Percentiles rank a stretch among this genome's conserved stretches.
Conservation (phyloP, 2,113 vertebrate genomes). For the Laterallus jamaicensis region DNA sequence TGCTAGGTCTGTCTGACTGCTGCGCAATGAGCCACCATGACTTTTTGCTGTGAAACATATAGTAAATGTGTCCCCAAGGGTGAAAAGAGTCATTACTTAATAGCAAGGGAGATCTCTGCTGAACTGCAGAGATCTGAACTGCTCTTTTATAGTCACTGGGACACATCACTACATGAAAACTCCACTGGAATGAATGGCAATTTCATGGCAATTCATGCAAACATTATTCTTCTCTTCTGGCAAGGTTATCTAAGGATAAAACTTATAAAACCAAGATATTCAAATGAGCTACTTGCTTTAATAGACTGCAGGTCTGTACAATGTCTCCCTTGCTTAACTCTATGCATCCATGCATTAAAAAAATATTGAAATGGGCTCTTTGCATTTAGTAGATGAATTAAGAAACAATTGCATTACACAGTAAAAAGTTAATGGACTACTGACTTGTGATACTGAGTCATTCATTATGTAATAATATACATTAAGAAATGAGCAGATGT, state of each 20-base stretch:
- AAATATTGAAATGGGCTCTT: not conserved
- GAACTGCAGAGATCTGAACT: not conserved
- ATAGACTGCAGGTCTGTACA: not conserved
- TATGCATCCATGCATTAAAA: not conserved
- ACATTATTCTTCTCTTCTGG: not conserved
- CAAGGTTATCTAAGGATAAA: constrained; percentile 24
- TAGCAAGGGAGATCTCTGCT: not conserved
- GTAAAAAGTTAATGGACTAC: not conserved
- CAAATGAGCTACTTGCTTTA: not conserved
- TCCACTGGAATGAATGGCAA: not conserved
- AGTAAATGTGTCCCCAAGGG: not conserved
- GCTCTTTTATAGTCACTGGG: not conserved
- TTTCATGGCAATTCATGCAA: constrained; percentile 15
- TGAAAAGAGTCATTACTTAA: not conserved
- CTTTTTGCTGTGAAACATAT: not conserved
- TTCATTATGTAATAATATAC: not conserved
- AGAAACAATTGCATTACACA: not conserved
- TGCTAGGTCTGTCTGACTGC: not conserved
- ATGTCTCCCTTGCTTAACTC: not conserved
- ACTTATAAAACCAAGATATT: not conserved
- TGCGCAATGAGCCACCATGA: not conserved
- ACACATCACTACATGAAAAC: not conserved
- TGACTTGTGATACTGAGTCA: not conserved
- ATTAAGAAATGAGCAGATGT: not conserved
- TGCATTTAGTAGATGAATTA: not conserved